A percentile compares a stretch with the other conserved stretches of the same genome.
Conservation (phyloP, 2,797 vertebrate genomes). For the Channa striata region DNA sequence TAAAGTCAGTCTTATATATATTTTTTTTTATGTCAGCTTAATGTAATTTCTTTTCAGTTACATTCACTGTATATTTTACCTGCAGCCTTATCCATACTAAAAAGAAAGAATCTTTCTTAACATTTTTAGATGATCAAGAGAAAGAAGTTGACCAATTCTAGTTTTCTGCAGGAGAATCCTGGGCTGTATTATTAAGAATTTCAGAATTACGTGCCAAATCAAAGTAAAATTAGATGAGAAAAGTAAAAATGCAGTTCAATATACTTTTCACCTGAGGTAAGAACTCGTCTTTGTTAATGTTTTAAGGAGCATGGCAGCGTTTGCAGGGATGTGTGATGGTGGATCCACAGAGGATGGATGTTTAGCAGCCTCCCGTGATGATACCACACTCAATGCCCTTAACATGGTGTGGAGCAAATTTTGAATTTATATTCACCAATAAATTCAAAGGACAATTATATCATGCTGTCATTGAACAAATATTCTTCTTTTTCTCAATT, state of each 20-base stretch:
- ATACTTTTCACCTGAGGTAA: neutral
- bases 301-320: conserved; percentile 98
- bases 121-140: neutral
- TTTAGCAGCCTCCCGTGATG: conserved; percentile 96
- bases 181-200: neutral
- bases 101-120: too few relatives aligned
- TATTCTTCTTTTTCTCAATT: conserved; percentile 4
- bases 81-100: conserved; percentile 3
- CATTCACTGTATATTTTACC: neutral
- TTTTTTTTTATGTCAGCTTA: neutral
- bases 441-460: neutral
- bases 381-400: conserved; percentile 97
- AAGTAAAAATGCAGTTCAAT: neutral
- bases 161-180: neutral
- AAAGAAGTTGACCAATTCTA: neutral
- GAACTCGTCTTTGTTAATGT: conserved; percentile 29
- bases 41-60: neutral
- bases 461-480: neutral
- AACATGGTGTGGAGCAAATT: conserved; percentile 88
- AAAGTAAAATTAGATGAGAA: neutral
- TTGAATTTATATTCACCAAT: neutral
- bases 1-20: neutral
- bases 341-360: conserved; percentile 98
- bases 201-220: neutral
- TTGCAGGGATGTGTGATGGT: conserved; percentile 99